A percentile compares a stretch with the other conserved stretches of the same genome.
Conservation (phyloP, 1,140 invertebrate species). For the Calephelis nemesis region DNA sequence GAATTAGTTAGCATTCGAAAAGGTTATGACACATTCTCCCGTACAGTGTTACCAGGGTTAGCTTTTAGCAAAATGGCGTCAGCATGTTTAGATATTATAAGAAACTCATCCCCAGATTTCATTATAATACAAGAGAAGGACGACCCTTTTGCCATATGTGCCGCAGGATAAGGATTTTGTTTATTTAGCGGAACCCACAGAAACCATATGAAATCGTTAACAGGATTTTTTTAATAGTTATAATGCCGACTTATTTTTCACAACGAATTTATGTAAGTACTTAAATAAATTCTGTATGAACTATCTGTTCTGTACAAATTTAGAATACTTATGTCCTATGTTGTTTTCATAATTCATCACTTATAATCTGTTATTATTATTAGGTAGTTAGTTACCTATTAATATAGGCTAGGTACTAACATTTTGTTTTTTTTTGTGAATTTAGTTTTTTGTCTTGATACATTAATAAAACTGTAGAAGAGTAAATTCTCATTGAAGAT, state of each 20-base stretch:
- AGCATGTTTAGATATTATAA: slow-evolving; percentile 73
- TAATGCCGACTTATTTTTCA: not conserved
- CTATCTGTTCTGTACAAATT: too few species aligned
- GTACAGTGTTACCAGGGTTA: slow-evolving; percentile 29
- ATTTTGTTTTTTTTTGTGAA: too few species aligned
- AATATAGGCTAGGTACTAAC: too few species aligned
- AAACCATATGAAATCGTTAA: slow-evolving; percentile 10
- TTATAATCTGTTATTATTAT: too few species aligned
- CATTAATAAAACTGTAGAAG: too few species aligned
- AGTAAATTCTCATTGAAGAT: too few species aligned
- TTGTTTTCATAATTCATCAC: too few species aligned
- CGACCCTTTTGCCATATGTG: slow-evolving; percentile 64
- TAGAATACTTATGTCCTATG: too few species aligned
- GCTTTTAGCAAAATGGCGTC: slow-evolving; percentile 62
- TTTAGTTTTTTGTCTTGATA: too few species aligned
- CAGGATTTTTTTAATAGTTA: not conserved
- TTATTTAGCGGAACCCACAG: slow-evolving; percentile 63
- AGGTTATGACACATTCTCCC: not conserved
- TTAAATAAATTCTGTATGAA: too few species aligned
- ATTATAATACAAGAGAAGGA: slow-evolving; percentile 55
- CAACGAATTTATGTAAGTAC: not conserved
- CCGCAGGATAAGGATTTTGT: slow-evolving; percentile 54
- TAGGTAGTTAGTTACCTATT: too few species aligned
- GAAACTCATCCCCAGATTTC: slow-evolving; percentile 59
- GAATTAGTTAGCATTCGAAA: too few species aligned